Conservation (phyloP, 1,140 invertebrate species). For the Acromyrmex echinatior region DNA sequence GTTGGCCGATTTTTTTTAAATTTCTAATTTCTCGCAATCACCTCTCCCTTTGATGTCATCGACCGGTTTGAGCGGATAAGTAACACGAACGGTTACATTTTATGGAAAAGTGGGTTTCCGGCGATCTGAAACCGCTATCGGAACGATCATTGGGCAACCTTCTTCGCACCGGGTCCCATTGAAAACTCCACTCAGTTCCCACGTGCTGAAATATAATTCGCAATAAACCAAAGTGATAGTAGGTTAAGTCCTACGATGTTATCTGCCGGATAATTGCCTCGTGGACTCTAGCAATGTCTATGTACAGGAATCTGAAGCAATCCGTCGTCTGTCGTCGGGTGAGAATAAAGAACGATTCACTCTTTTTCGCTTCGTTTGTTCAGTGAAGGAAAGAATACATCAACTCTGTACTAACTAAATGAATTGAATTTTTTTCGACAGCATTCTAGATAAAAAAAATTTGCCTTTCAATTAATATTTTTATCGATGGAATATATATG, state of each 20-base stretch:
- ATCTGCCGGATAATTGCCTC: constrained; percentile 83
- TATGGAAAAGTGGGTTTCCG: constrained; percentile 86
- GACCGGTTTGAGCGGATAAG: constrained; percentile 68
- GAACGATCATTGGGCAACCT: constrained; percentile 86
- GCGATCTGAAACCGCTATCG: constrained; percentile 83
- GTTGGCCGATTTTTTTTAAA: neutral
- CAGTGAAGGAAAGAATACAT: constrained; percentile 40
- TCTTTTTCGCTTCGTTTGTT: constrained; percentile 63
- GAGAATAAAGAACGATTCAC: constrained; percentile 72
- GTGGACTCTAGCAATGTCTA: constrained; percentile 74
- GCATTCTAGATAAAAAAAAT: constrained; percentile 26
- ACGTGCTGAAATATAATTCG: constrained; percentile 86
- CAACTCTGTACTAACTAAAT: constrained; percentile 36
- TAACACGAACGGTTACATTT: constrained; percentile 74
- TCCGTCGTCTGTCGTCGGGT: constrained; percentile 73
- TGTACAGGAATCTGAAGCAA: constrained; percentile 73
- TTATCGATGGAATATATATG: neutral
- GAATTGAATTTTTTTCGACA: constrained; percentile 32
- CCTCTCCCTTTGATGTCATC: constrained; percentile 65
- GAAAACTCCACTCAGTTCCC: constrained; percentile 82
- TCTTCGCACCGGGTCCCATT: constrained; percentile 83
- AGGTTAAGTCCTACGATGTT: constrained; percentile 85
- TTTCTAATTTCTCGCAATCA: constrained; percentile 27
- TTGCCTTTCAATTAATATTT: constrained; percentile 2
- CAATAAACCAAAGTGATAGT: constrained; percentile 86